These are phyloP conservation scores for Neodiprion pinetum DNA, from an alignment of 1,140 invertebrate species.

Conservation along the genomic window DNA sequence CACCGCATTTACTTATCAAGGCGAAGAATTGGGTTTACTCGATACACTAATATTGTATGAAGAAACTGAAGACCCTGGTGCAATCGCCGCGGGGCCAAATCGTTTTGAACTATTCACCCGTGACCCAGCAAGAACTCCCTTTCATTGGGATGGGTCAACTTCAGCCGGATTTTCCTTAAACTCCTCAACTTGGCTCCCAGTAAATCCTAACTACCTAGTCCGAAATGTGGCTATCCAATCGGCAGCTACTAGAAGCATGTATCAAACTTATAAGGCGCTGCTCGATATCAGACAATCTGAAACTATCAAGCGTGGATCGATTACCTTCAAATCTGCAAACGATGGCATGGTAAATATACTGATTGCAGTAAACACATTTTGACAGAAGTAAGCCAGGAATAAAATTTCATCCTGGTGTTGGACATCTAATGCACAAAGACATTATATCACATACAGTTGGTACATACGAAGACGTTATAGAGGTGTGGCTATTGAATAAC, in stretches of 20 bases:
- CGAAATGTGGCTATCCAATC: slow-evolving; percentile 63
- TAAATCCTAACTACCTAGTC: slow-evolving; percentile 62
- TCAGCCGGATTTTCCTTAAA: slow-evolving; percentile 71
- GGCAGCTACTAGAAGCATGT: slow-evolving; percentile 54
- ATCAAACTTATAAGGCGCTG: slow-evolving; percentile 61
- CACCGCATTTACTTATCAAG: slow-evolving; percentile 79
- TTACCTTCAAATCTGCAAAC: no score
- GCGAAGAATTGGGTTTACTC: slow-evolving; percentile 76
- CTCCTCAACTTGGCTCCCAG: slow-evolving; percentile 72
- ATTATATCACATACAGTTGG: no score
- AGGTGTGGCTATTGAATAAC: no score
- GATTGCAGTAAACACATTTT: no score
- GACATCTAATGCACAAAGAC: no score
- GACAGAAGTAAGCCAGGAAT: no score
- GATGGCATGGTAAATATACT: no score
- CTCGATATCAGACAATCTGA: slow-evolving; percentile 51
- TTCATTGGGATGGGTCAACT: slow-evolving; percentile 72
- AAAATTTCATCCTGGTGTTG: no score
- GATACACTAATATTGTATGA: slow-evolving; percentile 64
- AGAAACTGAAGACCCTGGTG: slow-evolving; percentile 66
- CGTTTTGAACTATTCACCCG: slow-evolving; percentile 54
- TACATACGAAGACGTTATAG: no score
- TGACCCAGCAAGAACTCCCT: slow-evolving; percentile 70
- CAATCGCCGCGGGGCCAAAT: slow-evolving; percentile 59
- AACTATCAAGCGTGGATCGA: slow-evolving; percentile 53